Conservation (phyloP, 2,888 invertebrate genomes). For the Cantharis flavilabris region DNA sequence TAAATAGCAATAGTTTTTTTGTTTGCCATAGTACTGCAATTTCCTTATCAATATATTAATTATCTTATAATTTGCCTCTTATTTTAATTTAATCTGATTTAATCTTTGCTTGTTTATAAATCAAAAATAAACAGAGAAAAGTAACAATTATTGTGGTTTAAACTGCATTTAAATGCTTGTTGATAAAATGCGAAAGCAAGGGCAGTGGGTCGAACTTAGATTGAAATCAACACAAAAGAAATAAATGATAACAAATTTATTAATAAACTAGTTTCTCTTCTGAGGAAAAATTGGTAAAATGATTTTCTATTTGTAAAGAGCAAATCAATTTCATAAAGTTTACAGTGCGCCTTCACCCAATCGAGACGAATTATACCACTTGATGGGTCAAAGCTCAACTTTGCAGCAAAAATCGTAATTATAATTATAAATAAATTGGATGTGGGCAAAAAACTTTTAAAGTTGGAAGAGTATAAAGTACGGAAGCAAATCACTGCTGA, state of each 20-base stretch:
- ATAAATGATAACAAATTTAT: not conserved
- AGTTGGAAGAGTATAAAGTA: too few relatives aligned
- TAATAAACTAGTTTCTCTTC: not conserved
- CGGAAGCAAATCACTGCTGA: too few relatives aligned
- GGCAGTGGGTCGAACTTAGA: not conserved
- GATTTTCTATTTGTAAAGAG: too few relatives aligned
- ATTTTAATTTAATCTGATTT: not conserved
- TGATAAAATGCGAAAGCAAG: not conserved
- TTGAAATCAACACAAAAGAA: not conserved
- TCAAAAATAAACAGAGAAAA: not conserved
- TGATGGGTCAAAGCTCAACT: too few relatives aligned
- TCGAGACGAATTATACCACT: too few relatives aligned
- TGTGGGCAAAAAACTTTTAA: too few relatives aligned
- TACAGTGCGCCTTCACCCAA: too few relatives aligned
- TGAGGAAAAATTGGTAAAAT: too few relatives aligned
- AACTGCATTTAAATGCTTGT: not conserved
- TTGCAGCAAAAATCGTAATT: too few relatives aligned
- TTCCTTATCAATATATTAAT: not conserved
- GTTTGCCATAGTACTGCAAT: not conserved
- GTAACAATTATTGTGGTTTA: not conserved
- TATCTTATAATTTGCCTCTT: not conserved
- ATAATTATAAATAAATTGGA: too few relatives aligned
- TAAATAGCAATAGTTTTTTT: not conserved
- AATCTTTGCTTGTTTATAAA: not conserved
- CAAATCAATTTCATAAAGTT: too few relatives aligned